Evolutionary conservation across 1,140 invertebrate genomes (phyloP), one percentile per base, ranked within the genome.

Genomic region (Zaprionus gabonicus): DNA sequence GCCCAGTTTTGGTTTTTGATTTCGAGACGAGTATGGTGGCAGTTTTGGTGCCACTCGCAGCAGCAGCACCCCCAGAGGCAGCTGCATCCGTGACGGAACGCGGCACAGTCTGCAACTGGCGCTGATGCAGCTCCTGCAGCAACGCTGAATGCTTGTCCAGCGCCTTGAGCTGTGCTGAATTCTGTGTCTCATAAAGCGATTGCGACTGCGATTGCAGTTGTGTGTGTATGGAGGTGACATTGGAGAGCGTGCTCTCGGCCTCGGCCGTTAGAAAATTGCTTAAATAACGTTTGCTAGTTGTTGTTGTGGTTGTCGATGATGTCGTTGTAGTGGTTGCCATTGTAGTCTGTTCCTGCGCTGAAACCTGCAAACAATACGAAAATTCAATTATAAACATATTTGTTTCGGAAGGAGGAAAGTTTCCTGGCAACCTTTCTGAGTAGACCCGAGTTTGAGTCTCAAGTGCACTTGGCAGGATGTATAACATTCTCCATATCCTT

Each of bases 401-500:
- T 13, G 25, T 25, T 1, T 0, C 1, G 4, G 1, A 5, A 41
- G 38, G 38, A 34, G n/a, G 17, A 46, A 10, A 9, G n/a, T 46
- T 41, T 38, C 36, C 2, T 5, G 1, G 15, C 2, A 44, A 92
- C 91, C 86, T 92, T 92, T 82, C 91, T 82, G 62, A 75, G 72
- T 81, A 65, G 79, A 74, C 62, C 71, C 62, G 81, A 79, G 69
- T 92, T 83, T 91, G 88, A 68, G 79, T 93, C 92, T 93, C 92
- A 93, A 93, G 92, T 93, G 76, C 92, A 92, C 76, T 93, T 93
- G 59, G 82, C 75, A 27, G 82, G 79, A 80, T 92, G 91, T 77
- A 93, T 83, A 51, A 92, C 69, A 81, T 91, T 93, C 56, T 93
- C 93, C 81, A 95, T 93, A 92, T 95, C 95, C 91, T 95, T 95